Evolutionary conservation across 2,113 vertebrate species (phyloP), one percentile per base, ranked within the genome.

Genomic region (Gymnorhina tibicen): DNA sequence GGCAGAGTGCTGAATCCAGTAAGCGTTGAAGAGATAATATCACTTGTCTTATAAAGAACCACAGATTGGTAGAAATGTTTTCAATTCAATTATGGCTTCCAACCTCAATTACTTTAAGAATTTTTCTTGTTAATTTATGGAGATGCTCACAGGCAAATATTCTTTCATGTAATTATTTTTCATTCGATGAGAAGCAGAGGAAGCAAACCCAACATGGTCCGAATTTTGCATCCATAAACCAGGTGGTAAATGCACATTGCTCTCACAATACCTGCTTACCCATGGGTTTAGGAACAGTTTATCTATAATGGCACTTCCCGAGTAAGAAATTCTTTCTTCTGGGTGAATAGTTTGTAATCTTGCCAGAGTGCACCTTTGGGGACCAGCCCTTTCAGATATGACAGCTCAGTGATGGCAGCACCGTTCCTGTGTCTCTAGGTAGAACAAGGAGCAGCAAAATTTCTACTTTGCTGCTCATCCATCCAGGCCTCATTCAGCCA

Each of bases 81-180:
- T 62, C 67, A 70, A 69, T 96, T 94, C 95, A 95, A 56, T 95
- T 94, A 92, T 18, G 46, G 88, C 41, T 88, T 96, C 85, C 79
- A 92, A 49, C 56, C 72, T 93, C 92, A 92, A 87, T 94, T 95
- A 92, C 70, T 89, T 91, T 7, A 88, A 94, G 83, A 80, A 74
- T 73, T 55, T 85, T 59, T 90, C 91, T 49, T 56, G 60, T 26
- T 94, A 93, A 95, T 93, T 93, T 83, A 87, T 56, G 42, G 70
- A 94, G 66, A 49, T 92, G 80, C 85, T 97, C 44, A 0, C 39
- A 80, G 92, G 86, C 27, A 80, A 94, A 91, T 77, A 68, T 52
- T 82, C 80, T 91, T 96, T 41, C 27, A 64, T 63, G 22, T 92
- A 88, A 95, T 96, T 96, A 85, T 85, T 94, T 93, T 91, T 90